phyloP scores from a whole-genome alignment of 2,797 vertebrate species.

The Tangara arthus region DNA sequence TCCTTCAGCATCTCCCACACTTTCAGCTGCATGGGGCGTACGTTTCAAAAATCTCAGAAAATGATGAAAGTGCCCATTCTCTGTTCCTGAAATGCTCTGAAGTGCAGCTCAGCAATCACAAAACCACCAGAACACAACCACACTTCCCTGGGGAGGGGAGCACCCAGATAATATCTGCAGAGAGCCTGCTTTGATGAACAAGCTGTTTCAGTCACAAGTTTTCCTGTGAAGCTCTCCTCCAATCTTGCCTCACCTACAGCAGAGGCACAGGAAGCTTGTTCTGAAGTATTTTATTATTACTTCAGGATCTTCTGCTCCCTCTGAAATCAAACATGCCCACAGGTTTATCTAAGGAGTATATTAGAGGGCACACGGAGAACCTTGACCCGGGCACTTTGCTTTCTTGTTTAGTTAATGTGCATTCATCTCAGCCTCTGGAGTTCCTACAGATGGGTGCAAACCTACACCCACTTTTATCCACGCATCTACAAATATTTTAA shows the following conservation, averaged over 20 bases:
- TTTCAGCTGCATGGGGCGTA: fast-evolving
- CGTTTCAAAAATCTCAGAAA: not conserved
- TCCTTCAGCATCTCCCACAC: not conserved
- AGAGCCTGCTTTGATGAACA: not conserved
- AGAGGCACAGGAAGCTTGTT: not conserved
- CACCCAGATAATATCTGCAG: not conserved
- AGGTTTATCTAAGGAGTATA: not conserved
- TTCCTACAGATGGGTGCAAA: not conserved
- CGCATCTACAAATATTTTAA: not conserved
- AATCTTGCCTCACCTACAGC: not conserved
- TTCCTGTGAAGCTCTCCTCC: not conserved
- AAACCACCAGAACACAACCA: not conserved
- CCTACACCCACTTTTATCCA: not conserved
- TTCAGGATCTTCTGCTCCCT: not conserved
- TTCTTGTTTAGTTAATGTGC: not conserved
- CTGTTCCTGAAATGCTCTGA: not conserved
- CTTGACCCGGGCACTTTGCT: not conserved
- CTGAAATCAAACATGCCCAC: not conserved
- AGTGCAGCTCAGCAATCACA: not conserved
- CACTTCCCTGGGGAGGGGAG: not conserved
- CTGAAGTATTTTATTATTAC: not conserved
- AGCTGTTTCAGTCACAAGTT: not conserved
- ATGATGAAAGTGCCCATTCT: not conserved
- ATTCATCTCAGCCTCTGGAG: not conserved
- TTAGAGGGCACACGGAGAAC: not conserved